Conservation (phyloP, 2,888 invertebrate genomes). For the Tromatobia lineatoria region DNA sequence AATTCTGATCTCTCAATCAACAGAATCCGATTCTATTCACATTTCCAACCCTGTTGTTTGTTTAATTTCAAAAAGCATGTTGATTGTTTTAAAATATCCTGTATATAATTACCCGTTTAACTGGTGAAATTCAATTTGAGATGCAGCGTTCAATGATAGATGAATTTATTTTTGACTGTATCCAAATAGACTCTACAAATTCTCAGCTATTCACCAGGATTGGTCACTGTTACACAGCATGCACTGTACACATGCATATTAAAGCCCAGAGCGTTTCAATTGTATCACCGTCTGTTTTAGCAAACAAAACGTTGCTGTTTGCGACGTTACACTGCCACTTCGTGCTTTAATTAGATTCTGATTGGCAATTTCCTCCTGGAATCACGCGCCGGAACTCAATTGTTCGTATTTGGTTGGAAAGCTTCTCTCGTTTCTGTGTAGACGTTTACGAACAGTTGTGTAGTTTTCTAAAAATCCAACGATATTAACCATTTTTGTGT, state of each 20-base stretch:
- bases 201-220: slow-evolving; percentile 31
- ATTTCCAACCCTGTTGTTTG: neutral
- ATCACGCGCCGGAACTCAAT: slow-evolving; percentile 37
- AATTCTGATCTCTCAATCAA: neutral
- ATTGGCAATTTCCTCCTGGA: slow-evolving; percentile 58
- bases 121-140: neutral
- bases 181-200: slow-evolving; percentile 29
- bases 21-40: neutral
- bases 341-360: slow-evolving; percentile 63
- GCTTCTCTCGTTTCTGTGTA: slow-evolving; percentile 29
- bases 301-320: slow-evolving; percentile 65
- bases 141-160: neutral
- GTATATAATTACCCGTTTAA: neutral
- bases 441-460: slow-evolving; percentile 18
- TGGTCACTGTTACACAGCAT: slow-evolving; percentile 4
- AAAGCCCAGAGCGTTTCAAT: slow-evolving; percentile 31
- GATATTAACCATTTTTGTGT: neutral
- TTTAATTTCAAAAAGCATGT: no score
- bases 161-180: neutral
- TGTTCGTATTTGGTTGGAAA: slow-evolving; percentile 47
- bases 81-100: neutral
- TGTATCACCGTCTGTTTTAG: slow-evolving; percentile 58
- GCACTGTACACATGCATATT: neutral
- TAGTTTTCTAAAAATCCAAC: neutral
- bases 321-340: slow-evolving; percentile 52